Percentiles rank a stretch among this genome's conserved stretches.
These are phyloP conservation scores for Bombus fervidus DNA, from an alignment of 1,140 invertebrate species.

Conservation along the genomic window DNA sequence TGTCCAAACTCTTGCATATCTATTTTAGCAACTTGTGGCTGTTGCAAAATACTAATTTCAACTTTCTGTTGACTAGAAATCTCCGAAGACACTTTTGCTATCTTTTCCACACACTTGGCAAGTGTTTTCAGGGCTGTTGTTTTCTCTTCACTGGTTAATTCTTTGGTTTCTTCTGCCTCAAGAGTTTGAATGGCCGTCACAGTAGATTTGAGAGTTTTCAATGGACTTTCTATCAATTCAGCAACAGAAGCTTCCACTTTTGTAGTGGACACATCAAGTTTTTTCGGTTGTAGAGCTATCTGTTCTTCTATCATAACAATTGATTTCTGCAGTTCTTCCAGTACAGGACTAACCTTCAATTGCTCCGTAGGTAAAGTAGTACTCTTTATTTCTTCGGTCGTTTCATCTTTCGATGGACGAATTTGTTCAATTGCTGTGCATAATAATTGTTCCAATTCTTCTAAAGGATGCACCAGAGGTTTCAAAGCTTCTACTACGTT, in stretches of 20 bases:
- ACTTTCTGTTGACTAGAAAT: neutral
- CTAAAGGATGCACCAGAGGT: slow-evolving; percentile 24
- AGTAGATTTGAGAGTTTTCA: neutral
- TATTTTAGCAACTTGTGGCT: slow-evolving; percentile 1
- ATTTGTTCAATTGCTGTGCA: neutral
- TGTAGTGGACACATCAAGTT: neutral
- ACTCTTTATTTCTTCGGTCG: neutral
- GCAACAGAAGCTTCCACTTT: slow-evolving; percentile 5
- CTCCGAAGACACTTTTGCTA: slow-evolving; percentile 12
- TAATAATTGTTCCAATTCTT: slow-evolving; percentile 23
- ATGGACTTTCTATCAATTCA: neutral
- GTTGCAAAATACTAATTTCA: neutral
- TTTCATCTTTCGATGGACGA: neutral
- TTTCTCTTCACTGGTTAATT: neutral
- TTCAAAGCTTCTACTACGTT: neutral
- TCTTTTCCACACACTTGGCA: slow-evolving; percentile 30
- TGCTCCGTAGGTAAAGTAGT: neutral
- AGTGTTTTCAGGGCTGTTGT: neutral
- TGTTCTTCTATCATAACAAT: slow-evolving; percentile 27
- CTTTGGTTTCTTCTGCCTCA: neutral
- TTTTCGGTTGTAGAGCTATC: neutral
- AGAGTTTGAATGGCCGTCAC: neutral
- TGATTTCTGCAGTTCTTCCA: slow-evolving; percentile 25
- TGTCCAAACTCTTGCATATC: neutral
- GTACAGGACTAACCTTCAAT: slow-evolving; percentile 14